Evolutionary conservation across 2,797 vertebrate species (phyloP).

Genomic region (Sebastes taczanowskii): DNA sequence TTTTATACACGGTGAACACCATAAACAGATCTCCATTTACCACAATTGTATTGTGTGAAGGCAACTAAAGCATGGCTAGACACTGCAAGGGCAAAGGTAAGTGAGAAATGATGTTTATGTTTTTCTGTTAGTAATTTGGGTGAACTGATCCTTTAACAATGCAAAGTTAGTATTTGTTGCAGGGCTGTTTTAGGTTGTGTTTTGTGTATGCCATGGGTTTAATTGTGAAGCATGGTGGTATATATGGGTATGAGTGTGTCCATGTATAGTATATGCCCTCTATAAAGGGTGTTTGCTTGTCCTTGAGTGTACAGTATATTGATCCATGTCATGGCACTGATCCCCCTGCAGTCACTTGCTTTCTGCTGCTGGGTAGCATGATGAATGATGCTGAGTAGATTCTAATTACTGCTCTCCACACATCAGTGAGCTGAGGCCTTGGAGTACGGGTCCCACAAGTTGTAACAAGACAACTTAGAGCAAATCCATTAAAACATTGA

Average conservation of each 20-base stretch:
- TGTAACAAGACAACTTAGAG: constrained; percentile 53
- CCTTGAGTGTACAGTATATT: constrained; percentile 25
- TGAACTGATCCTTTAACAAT: not conserved
- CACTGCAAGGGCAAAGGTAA: not conserved
- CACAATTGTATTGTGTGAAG: not conserved
- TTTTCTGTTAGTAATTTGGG: not conserved
- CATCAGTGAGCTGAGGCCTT: constrained; percentile 32
- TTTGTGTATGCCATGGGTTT: not conserved
- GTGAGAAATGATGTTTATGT: not conserved
- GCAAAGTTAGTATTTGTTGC: not conserved
- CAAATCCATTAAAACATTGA: constrained; percentile 58
- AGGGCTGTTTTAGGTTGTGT: not conserved
- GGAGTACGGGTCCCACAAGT: constrained; percentile 7
- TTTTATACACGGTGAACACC: not conserved
- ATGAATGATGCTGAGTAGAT: constrained; percentile 57
- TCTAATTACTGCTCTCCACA: constrained; percentile 52
- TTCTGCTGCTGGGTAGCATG: constrained; percentile 22
- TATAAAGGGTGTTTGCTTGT: not conserved
- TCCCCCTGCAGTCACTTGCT: constrained; percentile 27
- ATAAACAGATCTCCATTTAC: not conserved
- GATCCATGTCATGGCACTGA: constrained; percentile 8
- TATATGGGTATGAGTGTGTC: not conserved
- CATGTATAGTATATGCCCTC: not conserved
- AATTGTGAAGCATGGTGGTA: not conserved
- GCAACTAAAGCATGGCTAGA: not conserved